A percentile compares a stretch with the other conserved stretches of the same genome.
Conservation (phyloP, 37 sponge, comb jelly and placozoan species). For the Lycopodina hypogea region DNA sequence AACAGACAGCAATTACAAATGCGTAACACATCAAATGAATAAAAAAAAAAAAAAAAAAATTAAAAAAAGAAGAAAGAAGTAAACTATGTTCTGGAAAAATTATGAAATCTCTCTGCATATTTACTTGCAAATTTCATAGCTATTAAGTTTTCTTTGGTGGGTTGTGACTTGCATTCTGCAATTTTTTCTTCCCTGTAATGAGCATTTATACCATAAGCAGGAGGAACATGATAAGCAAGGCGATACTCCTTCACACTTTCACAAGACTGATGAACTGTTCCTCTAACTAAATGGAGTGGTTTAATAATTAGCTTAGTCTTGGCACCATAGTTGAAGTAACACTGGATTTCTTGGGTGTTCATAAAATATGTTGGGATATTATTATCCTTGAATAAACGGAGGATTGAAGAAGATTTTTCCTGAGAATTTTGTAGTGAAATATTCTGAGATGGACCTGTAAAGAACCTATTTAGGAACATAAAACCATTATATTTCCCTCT, state of each 20-base stretch:
- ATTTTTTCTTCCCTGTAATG: not conserved
- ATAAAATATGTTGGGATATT: constrained; percentile 10
- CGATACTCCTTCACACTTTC: not conserved
- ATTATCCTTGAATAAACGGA: not conserved
- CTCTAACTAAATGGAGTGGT: not conserved
- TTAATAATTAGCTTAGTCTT: constrained; percentile 8
- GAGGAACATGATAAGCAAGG: not conserved
- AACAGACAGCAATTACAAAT: too few relatives aligned
- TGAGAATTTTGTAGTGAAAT: not conserved
- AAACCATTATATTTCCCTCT: not conserved
- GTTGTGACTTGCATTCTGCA: not conserved
- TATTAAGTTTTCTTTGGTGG: not conserved
- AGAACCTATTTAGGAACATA: constrained; percentile 12
- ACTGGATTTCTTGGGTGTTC: not conserved
- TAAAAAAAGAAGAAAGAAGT: too few relatives aligned
- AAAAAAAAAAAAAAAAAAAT: too few relatives aligned
- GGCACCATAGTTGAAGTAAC: not conserved
- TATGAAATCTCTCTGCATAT: not conserved
- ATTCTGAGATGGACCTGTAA: not conserved
- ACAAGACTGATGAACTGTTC: constrained; percentile 6
- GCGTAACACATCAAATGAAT: too few relatives aligned
- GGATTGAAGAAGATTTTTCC: not conserved
- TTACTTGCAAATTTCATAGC: not conserved
- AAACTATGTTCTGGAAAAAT: too few relatives aligned
- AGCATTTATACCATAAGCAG: not conserved